phyloP scores from a whole-genome alignment of 2,888 invertebrate genomes.

The Paralinhomoeus sp. region DNA sequence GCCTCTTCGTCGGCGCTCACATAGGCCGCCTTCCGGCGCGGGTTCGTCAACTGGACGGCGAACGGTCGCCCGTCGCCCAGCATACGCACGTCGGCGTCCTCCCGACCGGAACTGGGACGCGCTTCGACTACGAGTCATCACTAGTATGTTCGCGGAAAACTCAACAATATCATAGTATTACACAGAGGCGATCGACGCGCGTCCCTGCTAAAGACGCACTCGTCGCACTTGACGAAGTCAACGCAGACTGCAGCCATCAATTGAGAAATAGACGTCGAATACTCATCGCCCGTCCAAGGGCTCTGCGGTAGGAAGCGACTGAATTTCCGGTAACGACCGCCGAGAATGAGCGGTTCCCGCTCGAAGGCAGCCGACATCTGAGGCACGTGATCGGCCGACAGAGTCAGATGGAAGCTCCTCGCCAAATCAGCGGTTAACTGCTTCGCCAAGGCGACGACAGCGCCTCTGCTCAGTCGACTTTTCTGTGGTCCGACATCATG shows the following conservation, averaged over 20 bases:
- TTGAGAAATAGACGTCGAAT: constrained; percentile 37
- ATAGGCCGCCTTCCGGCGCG: background rate
- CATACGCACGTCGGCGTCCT: constrained; percentile 89
- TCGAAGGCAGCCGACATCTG: too few relatives aligned
- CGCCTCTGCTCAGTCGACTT: too few relatives aligned
- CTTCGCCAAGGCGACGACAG: too few relatives aligned
- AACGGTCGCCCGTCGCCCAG: constrained; percentile 64
- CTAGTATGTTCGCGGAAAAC: background rate
- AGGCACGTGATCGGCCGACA: too few relatives aligned
- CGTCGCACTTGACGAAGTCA: too few relatives aligned
- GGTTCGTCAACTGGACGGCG: constrained; percentile 49
- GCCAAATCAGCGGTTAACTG: too few relatives aligned
- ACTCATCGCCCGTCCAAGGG: constrained; percentile 55
- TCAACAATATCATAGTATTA: too few relatives aligned
- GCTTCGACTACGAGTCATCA: constrained; percentile 31
- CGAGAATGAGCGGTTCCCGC: background rate
- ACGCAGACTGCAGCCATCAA: constrained; percentile 31
- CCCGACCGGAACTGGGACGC: constrained; percentile 70
- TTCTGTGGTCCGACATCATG: too few relatives aligned
- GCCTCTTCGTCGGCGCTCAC: background rate
- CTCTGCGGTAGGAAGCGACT: constrained; percentile 50
- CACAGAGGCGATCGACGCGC: too few relatives aligned
- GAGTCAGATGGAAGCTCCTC: too few relatives aligned
- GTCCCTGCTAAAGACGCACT: too few relatives aligned
- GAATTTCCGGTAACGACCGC: constrained; percentile 47